Conservation (phyloP, 2,113 vertebrate species). For the Globicephala melas region DNA sequence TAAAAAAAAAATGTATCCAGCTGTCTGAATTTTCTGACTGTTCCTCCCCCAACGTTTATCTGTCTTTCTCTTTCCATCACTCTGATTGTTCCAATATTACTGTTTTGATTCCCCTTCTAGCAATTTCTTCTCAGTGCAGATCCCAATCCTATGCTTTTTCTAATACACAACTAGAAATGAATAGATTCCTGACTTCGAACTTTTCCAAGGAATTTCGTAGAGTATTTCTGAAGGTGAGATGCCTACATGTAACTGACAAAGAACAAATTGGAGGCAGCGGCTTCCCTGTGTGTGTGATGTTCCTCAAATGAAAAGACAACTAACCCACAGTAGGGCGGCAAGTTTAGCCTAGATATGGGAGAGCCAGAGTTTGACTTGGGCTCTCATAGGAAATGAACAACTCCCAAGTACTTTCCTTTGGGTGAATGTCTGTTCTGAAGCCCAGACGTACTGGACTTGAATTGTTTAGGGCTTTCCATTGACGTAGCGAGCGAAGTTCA, state of each 20-base stretch:
- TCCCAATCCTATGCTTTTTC: not conserved
- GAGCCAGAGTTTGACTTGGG: not conserved
- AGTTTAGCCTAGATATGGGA: not conserved
- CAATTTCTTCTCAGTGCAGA: not conserved
- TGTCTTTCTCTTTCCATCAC: not conserved
- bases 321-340: not conserved
- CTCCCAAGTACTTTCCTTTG: no score
- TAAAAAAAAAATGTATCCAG: not conserved
- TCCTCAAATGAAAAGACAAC: not conserved
- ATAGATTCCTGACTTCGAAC: not conserved
- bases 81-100: fast-evolving
- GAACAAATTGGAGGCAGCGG: not conserved
- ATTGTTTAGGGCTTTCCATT: not conserved
- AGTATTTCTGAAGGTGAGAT: not conserved
- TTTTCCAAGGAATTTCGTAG: not conserved
- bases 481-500: fast-evolving
- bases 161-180: not conserved
- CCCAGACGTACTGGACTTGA: not conserved
- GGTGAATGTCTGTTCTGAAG: not conserved
- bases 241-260: not conserved
- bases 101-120: not conserved
- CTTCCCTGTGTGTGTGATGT: fast-evolving
- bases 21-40: not conserved
- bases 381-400: not conserved
- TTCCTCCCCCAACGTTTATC: fast-evolving